phyloP scores from a whole-genome alignment of 1,140 invertebrate species.

The Dreissena polymorpha region DNA sequence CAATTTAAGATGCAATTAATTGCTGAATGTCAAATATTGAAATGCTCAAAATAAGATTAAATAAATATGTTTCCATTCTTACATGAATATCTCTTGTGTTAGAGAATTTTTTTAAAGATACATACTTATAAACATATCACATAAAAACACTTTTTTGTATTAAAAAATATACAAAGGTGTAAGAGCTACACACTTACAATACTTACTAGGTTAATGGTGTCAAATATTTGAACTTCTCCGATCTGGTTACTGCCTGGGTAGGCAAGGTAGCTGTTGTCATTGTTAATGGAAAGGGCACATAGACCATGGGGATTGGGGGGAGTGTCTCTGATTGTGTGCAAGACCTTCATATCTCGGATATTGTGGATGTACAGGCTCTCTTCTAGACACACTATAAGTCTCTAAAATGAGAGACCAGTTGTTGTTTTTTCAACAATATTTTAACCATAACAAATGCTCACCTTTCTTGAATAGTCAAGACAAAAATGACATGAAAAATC shows the following conservation, averaged over 20 bases:
- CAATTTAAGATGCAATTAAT: not conserved
- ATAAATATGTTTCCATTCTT: no score
- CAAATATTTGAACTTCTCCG: constrained; percentile 99
- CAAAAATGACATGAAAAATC: no score
- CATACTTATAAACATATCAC: no score
- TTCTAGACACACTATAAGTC: constrained; percentile 98
- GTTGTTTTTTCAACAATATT: not conserved
- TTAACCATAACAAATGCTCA: no score
- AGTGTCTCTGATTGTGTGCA: constrained; percentile 99
- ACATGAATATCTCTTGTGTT: no score
- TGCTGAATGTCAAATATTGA: constrained; percentile 24
- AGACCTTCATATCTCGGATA: constrained; percentile 98
- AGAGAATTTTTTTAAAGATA: no score
- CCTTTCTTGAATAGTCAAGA: no score
- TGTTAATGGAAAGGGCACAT: constrained; percentile 93
- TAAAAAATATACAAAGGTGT: no score
- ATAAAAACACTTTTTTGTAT: no score
- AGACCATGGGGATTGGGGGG: constrained; percentile 96
- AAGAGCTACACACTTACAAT: not conserved
- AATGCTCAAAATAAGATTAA: no score
- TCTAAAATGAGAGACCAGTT: constrained; percentile 82
- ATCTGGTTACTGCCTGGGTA: constrained; percentile 97
- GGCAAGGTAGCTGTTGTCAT: constrained; percentile 96
- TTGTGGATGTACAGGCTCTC: constrained; percentile 99
- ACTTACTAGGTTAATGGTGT: constrained; percentile 95